Conservation (phyloP, 2,888 invertebrate species). For the Eucera pruinosa region DNA sequence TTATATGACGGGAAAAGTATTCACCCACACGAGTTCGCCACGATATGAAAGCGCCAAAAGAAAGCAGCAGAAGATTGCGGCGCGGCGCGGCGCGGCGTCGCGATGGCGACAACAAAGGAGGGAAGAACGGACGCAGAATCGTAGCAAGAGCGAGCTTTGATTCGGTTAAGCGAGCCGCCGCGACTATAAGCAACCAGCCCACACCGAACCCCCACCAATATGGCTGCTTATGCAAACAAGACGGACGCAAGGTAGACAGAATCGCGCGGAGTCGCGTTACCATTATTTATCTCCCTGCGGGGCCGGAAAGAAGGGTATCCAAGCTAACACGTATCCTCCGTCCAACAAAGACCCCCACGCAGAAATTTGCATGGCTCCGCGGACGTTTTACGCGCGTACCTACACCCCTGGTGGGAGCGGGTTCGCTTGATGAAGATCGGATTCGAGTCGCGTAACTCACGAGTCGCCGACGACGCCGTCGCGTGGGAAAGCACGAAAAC, state of each 20-base stretch:
- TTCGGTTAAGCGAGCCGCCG: conserved; percentile 44
- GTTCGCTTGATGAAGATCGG: conserved; percentile 68
- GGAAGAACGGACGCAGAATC: conserved; percentile 7
- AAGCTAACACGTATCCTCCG: conserved; percentile 62
- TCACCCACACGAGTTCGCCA: too few relatives aligned
- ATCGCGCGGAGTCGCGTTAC: conserved; percentile 71
- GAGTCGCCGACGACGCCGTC: conserved; percentile 2
- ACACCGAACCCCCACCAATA: conserved; percentile 58
- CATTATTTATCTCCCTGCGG: conserved; percentile 70
- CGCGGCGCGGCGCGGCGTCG: conserved; percentile 7
- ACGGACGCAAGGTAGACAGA: conserved; percentile 69
- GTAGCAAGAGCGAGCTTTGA: conserved; percentile 40
- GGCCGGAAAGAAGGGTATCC: conserved; percentile 65
- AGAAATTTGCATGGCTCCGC: conserved; percentile 69
- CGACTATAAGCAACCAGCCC: conserved; percentile 29
- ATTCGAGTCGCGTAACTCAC: conserved; percentile 66
- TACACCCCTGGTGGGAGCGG: conserved; percentile 45
- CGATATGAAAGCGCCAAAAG: not conserved
- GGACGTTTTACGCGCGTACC: conserved; percentile 61
- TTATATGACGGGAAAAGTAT: not conserved
- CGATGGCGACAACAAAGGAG: conserved; percentile 15
- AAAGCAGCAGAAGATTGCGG: not conserved
- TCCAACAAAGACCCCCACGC: conserved; percentile 71
- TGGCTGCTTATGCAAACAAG: conserved; percentile 72
- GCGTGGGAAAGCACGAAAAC: conserved; percentile 59